Evolutionary conservation across 2,888 invertebrate genomes (phyloP).

Genomic region (Amblyjoppa fuscipennis): DNA sequence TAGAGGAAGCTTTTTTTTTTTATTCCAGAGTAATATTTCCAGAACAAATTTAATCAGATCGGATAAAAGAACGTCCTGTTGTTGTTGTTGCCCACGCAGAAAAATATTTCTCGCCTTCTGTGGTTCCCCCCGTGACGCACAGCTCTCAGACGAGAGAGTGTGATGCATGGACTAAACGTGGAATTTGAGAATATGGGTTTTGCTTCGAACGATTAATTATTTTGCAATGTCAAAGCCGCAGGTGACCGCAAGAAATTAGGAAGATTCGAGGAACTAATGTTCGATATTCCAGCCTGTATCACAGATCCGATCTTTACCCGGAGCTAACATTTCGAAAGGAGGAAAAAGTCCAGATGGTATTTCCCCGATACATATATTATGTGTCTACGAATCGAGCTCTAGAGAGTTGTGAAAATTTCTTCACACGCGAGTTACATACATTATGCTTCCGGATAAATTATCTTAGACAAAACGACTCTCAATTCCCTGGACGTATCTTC

Average conservation of each 20-base stretch:
- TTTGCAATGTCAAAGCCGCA: neutral
- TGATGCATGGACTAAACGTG: neutral
- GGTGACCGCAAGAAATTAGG: neutral
- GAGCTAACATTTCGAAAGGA: constrained; percentile 38
- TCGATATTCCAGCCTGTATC: constrained; percentile 16
- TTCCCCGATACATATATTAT: constrained; percentile 41
- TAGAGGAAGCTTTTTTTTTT: neutral
- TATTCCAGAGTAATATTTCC: neutral
- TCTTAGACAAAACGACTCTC: constrained; percentile 22
- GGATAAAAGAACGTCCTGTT: neutral
- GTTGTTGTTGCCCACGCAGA: neutral
- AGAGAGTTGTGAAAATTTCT: constrained; percentile 43
- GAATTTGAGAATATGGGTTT: constrained; percentile 10
- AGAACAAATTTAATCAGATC: neutral
- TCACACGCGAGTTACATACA: constrained; percentile 2
- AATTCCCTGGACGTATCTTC: neutral
- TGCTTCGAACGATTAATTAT: neutral
- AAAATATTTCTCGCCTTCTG: neutral
- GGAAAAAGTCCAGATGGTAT: constrained; percentile 49
- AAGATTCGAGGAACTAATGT: constrained; percentile 27
- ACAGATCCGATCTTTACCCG: constrained; percentile 10
- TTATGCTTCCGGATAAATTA: constrained; percentile 23
- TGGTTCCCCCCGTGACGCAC: neutral
- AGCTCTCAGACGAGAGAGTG: neutral
- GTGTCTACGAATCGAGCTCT: neutral